Evolutionary conservation across 2,797 vertebrate species (phyloP), one percentile per base, ranked within the genome.

Genomic region (Sebastes matsubarae): DNA sequence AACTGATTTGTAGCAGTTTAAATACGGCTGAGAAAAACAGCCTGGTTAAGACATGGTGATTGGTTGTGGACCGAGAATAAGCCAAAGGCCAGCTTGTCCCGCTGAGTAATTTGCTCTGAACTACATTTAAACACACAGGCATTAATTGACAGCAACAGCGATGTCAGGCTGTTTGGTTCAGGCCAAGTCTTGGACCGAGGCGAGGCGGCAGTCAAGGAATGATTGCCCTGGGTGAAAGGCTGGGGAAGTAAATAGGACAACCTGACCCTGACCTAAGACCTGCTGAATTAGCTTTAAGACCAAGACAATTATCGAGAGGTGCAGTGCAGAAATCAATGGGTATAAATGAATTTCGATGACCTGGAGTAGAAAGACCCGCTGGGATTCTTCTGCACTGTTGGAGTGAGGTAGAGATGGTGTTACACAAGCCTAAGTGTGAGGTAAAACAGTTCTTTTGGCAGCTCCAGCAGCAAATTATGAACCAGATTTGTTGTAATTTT

Each of bases 211-310:
- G 69, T 73, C 9, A 38, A 73, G 67, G 66, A 83, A 75, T 3
- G 13, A 80, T 74, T 3, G 12, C 54, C 54, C 24, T 1, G 52
- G 72, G 65, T 82, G 22, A 74, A 87, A 83, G 77, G 29, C 55
- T 55, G 54, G 20, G 57, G 60, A 82, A 67, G 81, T 72, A 71
- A 89, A 79, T 8, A 68, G 78, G 64, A 79, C 75, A 34, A 18
- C 2, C 14, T 77, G 83, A 85, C 83, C 81, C 71, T 36, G 79
- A 88, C 79, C 84, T 27, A 65, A 76, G 81, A 89, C 58, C 68
- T 84, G 77, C 85, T 81, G 80, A 84, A 87, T 82, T 83, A 64
- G 77, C 85, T 87, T 32, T 3, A 59, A 76, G 30, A 52, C 22
- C 20, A 25, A 84, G 72, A 80, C 64, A 82, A 68, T 79, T 76